Base-by-base conservation (phyloP, 64 coral and sea anemone genomes). In the Porites australiensis region DNA sequence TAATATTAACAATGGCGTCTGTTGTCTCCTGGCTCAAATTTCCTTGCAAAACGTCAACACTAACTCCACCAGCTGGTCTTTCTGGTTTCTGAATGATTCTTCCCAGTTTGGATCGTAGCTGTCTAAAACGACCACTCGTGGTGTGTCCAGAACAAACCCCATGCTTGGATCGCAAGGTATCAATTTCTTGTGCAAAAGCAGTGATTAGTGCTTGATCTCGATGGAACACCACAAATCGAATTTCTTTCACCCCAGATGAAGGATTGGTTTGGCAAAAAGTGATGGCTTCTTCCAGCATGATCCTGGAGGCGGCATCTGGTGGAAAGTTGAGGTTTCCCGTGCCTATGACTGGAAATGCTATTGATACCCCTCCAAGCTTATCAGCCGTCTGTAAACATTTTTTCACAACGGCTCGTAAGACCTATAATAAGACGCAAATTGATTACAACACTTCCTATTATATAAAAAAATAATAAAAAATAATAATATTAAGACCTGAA, bases 341-440 rank as follows among this genome's bases (percentile, higher is more conserved):
- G 14, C 95, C 95, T 65, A 96, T 77, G 16, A 92, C 88, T 65
- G 95, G 95, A 57, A 96, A 96, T 51, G 95, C 95, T 53, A 96
- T 96, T 11, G 95, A 93, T 6, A 7, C 18, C 23, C 44, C 72
- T 19, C 83, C 65, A 2, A 92, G 90, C 58, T 83, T 70, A 44
- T 75, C 59, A 2, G 86, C 63, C 20, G 89, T 46, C 74, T 89
- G 69, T 14, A 96, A 23, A 46, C 90, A 92, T 18, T 89, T 83
- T 47, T 86, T 79, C 1, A 96, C 90, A 7, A 93, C 60, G 4
- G 15, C 18, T 3, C 74, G 77, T 77, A 96, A 59, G 58, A 73
- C 78, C 95, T 96, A 54, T 8, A 83, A 37, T 44, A 19, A 47
- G 54, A 58, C 54, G 37, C 12, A 11, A 48, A 37, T 37, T 37